Evolutionary conservation across 92 coral and sea anemone genomes (phyloP).

Genomic region (Ricordea florida): DNA sequence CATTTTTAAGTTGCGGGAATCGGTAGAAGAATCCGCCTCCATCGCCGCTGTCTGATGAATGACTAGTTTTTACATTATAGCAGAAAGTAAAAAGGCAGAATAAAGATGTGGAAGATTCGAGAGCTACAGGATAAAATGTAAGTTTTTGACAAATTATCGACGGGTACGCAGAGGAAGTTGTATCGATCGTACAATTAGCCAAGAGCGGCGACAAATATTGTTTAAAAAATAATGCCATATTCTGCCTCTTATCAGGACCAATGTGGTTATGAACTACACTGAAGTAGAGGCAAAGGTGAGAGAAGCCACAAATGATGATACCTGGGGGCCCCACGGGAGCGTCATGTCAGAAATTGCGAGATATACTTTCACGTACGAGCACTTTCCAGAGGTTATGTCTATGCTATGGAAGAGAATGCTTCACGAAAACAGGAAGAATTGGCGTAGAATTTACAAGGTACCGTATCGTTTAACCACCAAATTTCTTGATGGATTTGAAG

Average conservation of each 20-base stretch:
- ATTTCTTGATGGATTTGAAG: background rate
- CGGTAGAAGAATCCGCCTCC: conserved; percentile 59
- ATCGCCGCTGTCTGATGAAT: conserved; percentile 41
- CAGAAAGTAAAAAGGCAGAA: background rate
- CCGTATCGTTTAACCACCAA: background rate
- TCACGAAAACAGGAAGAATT: conserved; percentile 87
- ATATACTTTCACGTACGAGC: conserved; percentile 95
- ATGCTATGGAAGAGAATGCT: conserved; percentile 99
- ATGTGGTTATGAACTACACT: conserved; percentile 98
- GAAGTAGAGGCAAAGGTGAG: conserved; percentile 98
- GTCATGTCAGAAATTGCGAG: conserved; percentile 95
- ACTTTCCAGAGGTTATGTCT: conserved; percentile 98
- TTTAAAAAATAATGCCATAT: background rate
- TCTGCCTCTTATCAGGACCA: conserved; percentile 67
- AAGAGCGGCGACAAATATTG: background rate
- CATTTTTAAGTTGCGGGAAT: conserved; percentile 52
- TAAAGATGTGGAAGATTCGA: conserved; percentile 95
- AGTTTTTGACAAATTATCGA: conserved; percentile 23
- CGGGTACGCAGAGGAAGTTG: background rate
- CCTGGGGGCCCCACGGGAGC: conserved; percentile 99
- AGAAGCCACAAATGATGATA: conserved; percentile 98
- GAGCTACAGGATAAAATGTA: conserved; percentile 97
- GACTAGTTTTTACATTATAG: background rate
- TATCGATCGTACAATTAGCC: background rate
- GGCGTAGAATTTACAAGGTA: conserved; percentile 98